Percentiles rank a stretch among this genome's conserved stretches.
These are phyloP conservation scores for Clavelina lepadiformis DNA, from an alignment of 23 tunicate genomes.

Conservation along the genomic window DNA sequence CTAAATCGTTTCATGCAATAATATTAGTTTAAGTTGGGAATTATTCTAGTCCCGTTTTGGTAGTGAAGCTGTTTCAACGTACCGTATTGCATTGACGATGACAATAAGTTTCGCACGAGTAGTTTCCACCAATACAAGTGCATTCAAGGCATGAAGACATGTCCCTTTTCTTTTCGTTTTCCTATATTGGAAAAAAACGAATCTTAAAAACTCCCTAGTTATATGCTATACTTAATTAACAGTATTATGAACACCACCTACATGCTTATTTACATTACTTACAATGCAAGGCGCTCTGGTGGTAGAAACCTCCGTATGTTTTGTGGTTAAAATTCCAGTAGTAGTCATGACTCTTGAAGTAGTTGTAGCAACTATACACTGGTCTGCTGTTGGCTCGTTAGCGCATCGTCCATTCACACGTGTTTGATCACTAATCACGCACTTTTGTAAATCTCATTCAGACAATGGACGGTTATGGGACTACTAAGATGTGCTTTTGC, in stretches of 20 bases:
- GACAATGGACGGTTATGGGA: too few relatives aligned
- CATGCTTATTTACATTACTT: too few relatives aligned
- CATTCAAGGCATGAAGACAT: conserved; percentile 41
- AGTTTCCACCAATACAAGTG: conserved; percentile 26
- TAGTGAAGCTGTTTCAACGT: too few relatives aligned
- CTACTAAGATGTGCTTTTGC: too few relatives aligned
- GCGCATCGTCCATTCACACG: conserved; percentile 79
- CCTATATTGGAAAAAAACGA: too few relatives aligned
- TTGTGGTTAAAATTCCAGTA: conserved; percentile 1
- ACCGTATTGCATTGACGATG: conserved; percentile 27
- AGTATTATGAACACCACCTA: too few relatives aligned
- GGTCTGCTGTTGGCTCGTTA: background rate
- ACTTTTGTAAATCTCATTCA: too few relatives aligned
- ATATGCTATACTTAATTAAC: too few relatives aligned
- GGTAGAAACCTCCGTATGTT: background rate
- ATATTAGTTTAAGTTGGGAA: background rate
- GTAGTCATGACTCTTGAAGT: conserved; percentile 14
- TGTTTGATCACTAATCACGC: too few relatives aligned
- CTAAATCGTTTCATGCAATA: conserved; percentile 12
- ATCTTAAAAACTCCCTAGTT: too few relatives aligned
- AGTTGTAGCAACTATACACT: conserved; percentile 19
- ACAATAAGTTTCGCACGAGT: conserved; percentile 30
- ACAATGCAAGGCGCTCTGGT: background rate
- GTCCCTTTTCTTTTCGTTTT: conserved; percentile 11
- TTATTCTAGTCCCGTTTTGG: too few relatives aligned